A percentile compares a stretch with the other conserved stretches of the same genome.
Conservation (phyloP, 2,113 vertebrate genomes). For the Tragelaphus buxtoni region DNA sequence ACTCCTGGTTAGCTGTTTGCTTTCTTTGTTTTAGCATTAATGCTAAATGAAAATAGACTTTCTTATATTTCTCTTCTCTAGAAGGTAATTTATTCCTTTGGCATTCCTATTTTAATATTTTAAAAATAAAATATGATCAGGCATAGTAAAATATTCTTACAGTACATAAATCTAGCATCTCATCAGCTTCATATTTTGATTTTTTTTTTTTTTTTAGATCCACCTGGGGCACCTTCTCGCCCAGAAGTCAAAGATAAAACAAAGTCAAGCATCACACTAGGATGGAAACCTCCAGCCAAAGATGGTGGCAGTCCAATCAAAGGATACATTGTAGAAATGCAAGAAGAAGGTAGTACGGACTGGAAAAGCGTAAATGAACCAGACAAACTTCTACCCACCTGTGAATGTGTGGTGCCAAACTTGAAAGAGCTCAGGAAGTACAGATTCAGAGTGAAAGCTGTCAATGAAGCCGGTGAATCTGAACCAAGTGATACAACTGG, state of each 20-base stretch:
- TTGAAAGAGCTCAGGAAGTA: conserved; percentile 95
- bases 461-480: conserved; percentile 94
- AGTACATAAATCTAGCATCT: background rate
- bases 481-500: conserved; percentile 91
- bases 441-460: conserved; percentile 93
- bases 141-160: background rate
- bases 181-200: background rate
- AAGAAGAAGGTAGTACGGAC: conserved; percentile 93
- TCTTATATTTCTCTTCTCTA: conserved; percentile 8
- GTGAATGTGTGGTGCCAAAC: conserved; percentile 90
- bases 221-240: conserved; percentile 87
- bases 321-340: conserved; percentile 97
- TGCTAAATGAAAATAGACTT: background rate
- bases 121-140: background rate
- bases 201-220: conserved; percentile 82
- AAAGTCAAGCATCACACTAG: conserved; percentile 89
- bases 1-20: background rate
- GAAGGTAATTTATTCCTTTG: conserved; percentile 9
- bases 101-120: conserved; percentile 10
- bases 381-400: conserved; percentile 91
- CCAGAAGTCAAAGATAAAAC: conserved; percentile 95
- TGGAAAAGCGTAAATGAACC: conserved; percentile 93
- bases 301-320: conserved; percentile 95
- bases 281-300: conserved; percentile 91
- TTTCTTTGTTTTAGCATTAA: conserved; percentile 40